Base-by-base conservation (phyloP, 2,888 invertebrate genomes). In the Eulithis prunata region DNA sequence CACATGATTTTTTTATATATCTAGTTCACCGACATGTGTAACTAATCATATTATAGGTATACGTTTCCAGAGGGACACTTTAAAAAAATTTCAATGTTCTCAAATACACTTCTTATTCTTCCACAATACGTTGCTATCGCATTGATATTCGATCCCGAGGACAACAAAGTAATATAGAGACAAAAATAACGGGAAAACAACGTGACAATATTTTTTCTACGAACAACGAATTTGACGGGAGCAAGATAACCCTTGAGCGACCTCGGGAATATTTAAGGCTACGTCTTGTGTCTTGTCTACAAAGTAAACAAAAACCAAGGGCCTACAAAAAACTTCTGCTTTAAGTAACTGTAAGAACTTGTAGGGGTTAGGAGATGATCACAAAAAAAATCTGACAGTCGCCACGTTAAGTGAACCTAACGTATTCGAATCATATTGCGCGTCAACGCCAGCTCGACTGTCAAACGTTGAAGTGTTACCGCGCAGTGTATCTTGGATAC, bases 101-200 rank as follows among this genome's bases (percentile, higher is more conserved):
- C 21, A 49, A 10, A 49, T 21, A 49, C n/a, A n/a, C n/a, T n/a
- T n/a, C n/a, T n/a, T n/a, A n/a, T n/a, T 21, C 21, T 47, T 49
- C 4, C 49, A 21, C 21, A 13, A 49, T 49, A 49, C 49, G 10
- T 8, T 14, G 47, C 13, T 60, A 57, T 63, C 62, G 46, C 62
- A 68, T 54, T 68, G 68, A 66, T 71, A 70, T 68, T 66, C 60
- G 70, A 68, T 68, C 56, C 36, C 66, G 68, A 66, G 64, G 68
- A 68, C 66, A 59, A 57, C 21, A 57, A 28, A 53, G 62, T 64
- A 66, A 68, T 65, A 61, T 14, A 21, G 47, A 64, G 62, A 71
- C 57, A 57, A 68, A 68, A 71, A 68, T 71, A 68, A 64, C 64
- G 62, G 38, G 54, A 62, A 65, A 66, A 68, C 64, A 71, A 60